phyloP scores from a whole-genome alignment of 2,797 vertebrate species.

The Bovichtus diacanthus region DNA sequence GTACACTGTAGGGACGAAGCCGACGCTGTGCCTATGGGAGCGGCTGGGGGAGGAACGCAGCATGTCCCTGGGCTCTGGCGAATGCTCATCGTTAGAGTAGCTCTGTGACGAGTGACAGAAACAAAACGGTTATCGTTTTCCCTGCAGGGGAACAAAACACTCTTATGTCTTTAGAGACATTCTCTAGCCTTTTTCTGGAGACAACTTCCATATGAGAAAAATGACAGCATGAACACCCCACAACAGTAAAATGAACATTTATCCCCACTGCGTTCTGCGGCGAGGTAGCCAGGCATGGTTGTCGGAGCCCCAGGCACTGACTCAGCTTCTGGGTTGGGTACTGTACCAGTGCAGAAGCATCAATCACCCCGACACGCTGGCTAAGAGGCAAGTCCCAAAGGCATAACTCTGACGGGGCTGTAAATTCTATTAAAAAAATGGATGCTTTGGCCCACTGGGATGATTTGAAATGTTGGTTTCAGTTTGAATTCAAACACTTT shows the following conservation, averaged over 20 bases:
- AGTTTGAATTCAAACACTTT: slow-evolving; percentile 42
- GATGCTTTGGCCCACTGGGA: slow-evolving; percentile 45
- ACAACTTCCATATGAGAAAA: slow-evolving; percentile 37
- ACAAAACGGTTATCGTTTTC: slow-evolving; percentile 29
- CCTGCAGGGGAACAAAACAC: slow-evolving; percentile 30
- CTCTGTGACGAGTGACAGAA: slow-evolving; percentile 83
- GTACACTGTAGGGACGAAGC: slow-evolving; percentile 88
- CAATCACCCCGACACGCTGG: slow-evolving; percentile 64
- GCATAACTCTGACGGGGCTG: slow-evolving; percentile 48
- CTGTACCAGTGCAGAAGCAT: slow-evolving; percentile 53
- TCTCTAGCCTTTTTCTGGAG: slow-evolving; percentile 24
- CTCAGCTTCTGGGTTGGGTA: slow-evolving; percentile 60
- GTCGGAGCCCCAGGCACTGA: slow-evolving; percentile 57
- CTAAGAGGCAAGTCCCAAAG: slow-evolving; percentile 57
- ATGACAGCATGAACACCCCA: slow-evolving; percentile 37
- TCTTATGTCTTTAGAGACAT: slow-evolving; percentile 23
- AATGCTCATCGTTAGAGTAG: slow-evolving; percentile 89
- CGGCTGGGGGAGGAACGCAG: slow-evolving; percentile 91
- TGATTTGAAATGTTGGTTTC: slow-evolving; percentile 50
- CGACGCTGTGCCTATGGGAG: slow-evolving; percentile 90
- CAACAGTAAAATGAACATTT: slow-evolving; percentile 55
- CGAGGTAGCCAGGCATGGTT: slow-evolving; percentile 28
- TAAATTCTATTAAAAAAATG: slow-evolving; percentile 66
- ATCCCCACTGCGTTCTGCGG: slow-evolving; percentile 17
- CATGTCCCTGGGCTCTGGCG: slow-evolving; percentile 91